A percentile compares a stretch with the other conserved stretches of the same genome.
Evolutionary conservation across 2,888 invertebrate genomes (phyloP).

Genomic region (Thumatha senex): DNA sequence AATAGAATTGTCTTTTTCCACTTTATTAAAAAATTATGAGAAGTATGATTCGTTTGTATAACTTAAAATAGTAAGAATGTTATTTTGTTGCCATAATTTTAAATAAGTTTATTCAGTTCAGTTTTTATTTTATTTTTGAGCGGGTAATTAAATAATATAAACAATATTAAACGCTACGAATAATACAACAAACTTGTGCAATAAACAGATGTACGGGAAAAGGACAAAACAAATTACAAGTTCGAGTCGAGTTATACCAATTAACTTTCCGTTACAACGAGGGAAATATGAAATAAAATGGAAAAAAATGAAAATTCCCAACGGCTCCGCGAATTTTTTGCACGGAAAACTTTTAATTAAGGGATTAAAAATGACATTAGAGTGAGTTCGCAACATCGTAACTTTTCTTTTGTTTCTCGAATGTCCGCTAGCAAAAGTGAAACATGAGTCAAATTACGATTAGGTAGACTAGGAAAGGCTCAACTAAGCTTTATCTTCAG

Average conservation of each 20-base stretch:
- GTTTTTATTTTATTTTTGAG: too few species aligned
- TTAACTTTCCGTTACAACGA: conserved; percentile 80
- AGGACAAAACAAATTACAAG: conserved; percentile 79
- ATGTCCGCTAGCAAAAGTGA: conserved; percentile 51
- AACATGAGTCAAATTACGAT: conserved; percentile 41
- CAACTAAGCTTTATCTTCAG: conserved; percentile 39
- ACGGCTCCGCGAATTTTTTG: conserved; percentile 64
- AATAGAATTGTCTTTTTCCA: too few species aligned
- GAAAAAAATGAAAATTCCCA: conserved; percentile 59
- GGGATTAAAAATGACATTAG: conserved; percentile 82
- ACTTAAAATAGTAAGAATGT: too few species aligned
- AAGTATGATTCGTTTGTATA: too few species aligned
- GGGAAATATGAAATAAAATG: conserved; percentile 80
- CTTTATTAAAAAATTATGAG: too few species aligned
- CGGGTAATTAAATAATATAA: too few species aligned
- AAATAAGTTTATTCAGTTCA: too few species aligned
- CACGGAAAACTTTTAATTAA: conserved; percentile 79
- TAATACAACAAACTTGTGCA: conserved; percentile 64
- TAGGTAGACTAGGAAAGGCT: conserved; percentile 51
- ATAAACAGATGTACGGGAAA: conserved; percentile 72
- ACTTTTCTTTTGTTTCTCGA: conserved; percentile 65
- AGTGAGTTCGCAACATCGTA: conserved; percentile 71
- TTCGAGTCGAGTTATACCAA: conserved; percentile 76
- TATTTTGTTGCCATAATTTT: too few species aligned
- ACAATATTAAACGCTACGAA: conserved; percentile 53